phyloP scores from a whole-genome alignment of 2,113 vertebrate species.

The Thalassarche chlororhynchos region DNA sequence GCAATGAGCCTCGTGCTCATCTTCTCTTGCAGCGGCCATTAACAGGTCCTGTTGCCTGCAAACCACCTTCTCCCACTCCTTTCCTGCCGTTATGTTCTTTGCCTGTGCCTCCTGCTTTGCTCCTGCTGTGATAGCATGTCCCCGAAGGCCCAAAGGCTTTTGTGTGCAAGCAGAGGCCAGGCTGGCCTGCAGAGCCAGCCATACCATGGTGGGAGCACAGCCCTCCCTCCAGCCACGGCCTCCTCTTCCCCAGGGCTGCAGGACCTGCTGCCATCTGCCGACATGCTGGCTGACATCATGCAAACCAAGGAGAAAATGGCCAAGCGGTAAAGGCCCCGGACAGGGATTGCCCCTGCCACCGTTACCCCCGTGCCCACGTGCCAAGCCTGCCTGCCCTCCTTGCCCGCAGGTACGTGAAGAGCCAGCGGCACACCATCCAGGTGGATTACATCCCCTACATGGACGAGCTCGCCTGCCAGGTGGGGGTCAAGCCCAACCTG shows the following conservation, averaged over 20 bases:
- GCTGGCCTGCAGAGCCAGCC: neutral
- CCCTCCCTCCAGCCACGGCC: neutral
- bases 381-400: neutral
- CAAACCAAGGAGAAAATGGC: neutral
- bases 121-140: accelerated
- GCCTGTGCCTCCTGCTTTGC: neutral
- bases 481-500: constrained; percentile 79
- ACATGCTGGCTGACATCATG: constrained; percentile 56
- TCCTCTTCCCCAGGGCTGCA: constrained; percentile 41
- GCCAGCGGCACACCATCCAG: constrained; percentile 85
- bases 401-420: constrained; percentile 55
- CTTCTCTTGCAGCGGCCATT: neutral
- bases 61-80: neutral
- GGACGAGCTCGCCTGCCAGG: constrained; percentile 80
- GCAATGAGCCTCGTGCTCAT: accelerated
- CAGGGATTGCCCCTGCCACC: too few relatives aligned
- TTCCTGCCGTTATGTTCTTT: neutral
- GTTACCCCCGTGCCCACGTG: accelerated
- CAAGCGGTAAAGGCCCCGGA: neutral
- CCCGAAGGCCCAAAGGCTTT: neutral
- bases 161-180: neutral
- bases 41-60: neutral
- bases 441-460: constrained; percentile 86
- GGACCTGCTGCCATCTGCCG: neutral
- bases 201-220: neutral